Evolutionary conservation across 2,113 vertebrate species (phyloP), one percentile per base, ranked within the genome.

Genomic region (Rhinoderma darwinii): DNA sequence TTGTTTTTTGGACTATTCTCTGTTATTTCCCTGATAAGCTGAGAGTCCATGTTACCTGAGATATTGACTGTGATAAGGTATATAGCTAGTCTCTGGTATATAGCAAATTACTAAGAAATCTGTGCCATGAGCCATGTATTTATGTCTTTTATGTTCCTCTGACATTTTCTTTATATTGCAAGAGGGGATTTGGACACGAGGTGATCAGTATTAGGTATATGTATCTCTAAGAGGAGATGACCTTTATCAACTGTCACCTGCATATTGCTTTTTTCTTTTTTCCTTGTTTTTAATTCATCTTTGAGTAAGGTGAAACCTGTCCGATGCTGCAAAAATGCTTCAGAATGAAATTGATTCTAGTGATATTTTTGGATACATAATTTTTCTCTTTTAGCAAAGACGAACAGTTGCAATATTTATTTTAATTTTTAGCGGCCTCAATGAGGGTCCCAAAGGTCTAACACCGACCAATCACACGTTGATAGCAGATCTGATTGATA

Each of bases 81-180:
- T 4, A 30, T 32, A 70, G 0, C 17, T 15, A 7, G 7, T 32
- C 37, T 15, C 32, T 70, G 32, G 15, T 37, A 20, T 17, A 37
- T 1, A 37, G 30, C 27, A 1, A 37, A 35, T 70, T 70, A 14
- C 12, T 5, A 70, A 37, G 32, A 70, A 20, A 35, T 70, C 32
- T 2, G 30, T 37, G 15, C 17, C 66, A 35, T 17, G 15, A 66
- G 63, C 63, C 63, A 70, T 63, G 27, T 63, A 63, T 30, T 63
- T 27, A 63, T 30, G 30, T 37, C 66, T 20, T 18, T n/a, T 3
- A 8, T 37, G 15, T 1, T 41, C 14, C 6, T 12, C 25, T 86
- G 84, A 86, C 84, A 77, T 86, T 86, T 86, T 74, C 30, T 44
- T 17, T 56, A 32, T 84, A 30, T 61, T 30, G 7, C 2, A 20